A percentile compares a stretch with the other conserved stretches of the same genome.
Conservation (phyloP, 2,113 vertebrate species). For the Greenwoodochromis staneri region DNA sequence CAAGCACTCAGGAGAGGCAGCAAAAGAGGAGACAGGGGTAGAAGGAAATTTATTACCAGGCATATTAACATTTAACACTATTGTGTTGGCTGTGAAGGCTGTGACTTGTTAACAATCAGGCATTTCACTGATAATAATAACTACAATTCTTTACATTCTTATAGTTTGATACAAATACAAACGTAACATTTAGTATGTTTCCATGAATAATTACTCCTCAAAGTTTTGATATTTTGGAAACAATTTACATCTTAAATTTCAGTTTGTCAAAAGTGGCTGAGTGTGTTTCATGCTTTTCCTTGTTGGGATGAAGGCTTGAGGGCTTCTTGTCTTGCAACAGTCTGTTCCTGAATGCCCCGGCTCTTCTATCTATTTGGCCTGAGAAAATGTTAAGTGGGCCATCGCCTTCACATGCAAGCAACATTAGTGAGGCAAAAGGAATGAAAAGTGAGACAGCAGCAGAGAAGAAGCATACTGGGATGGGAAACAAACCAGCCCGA, state of each 20-base stretch:
- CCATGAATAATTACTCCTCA: not conserved
- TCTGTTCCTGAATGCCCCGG: not conserved
- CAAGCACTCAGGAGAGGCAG: not conserved
- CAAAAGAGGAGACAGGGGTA: not conserved
- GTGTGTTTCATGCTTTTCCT: not conserved
- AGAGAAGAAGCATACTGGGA: not conserved
- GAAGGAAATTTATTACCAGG: not conserved
- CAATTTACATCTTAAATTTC: not conserved
- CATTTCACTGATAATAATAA: not conserved
- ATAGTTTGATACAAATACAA: not conserved
- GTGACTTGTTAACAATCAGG: not conserved
- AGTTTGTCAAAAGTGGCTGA: not conserved
- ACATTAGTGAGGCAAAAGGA: not conserved
- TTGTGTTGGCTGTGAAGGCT: not conserved
- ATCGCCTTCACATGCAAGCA: not conserved
- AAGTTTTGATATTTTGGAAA: not conserved
- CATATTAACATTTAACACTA: not conserved
- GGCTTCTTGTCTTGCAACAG: not conserved
- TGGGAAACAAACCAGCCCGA: not conserved
- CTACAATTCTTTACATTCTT: not conserved
- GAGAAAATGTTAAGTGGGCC: not conserved
- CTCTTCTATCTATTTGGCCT: not conserved
- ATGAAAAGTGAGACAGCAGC: not conserved
- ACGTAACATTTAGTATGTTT: rapidly evolving
- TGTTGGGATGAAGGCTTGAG: not conserved